phyloP scores from a whole-genome alignment of 23 tunicate genomes.

The Styela clava region DNA sequence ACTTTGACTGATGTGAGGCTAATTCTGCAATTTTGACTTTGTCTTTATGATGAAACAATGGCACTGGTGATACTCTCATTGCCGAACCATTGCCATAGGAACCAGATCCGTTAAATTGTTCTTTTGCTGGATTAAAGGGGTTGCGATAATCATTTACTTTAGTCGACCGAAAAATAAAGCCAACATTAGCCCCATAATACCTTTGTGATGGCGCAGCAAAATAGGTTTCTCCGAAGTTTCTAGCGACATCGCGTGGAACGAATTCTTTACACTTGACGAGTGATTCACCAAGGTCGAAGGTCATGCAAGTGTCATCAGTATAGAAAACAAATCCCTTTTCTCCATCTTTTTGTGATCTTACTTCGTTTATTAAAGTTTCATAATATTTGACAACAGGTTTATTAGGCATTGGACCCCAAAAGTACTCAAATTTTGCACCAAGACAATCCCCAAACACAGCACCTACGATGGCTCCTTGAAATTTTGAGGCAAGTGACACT shows the following conservation, averaged over 20 bases:
- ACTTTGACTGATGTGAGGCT: conserved; percentile 6
- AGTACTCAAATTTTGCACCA: conserved; percentile 47
- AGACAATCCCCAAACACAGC: conserved; percentile 75
- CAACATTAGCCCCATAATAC: conserved; percentile 57
- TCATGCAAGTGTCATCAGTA: conserved; percentile 85
- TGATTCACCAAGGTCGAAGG: conserved; percentile 50
- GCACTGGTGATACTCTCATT: conserved; percentile 77
- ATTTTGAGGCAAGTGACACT: neutral
- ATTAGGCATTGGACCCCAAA: conserved; percentile 39
- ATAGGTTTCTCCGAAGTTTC: conserved; percentile 52
- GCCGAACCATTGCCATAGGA: conserved; percentile 87
- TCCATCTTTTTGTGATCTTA: neutral
- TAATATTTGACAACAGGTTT: conserved; percentile 14
- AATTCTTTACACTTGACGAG: conserved; percentile 29
- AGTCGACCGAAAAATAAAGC: conserved; percentile 29
- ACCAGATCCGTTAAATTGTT: conserved; percentile 72
- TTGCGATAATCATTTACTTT: conserved; percentile 1
- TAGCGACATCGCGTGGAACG: conserved; percentile 37
- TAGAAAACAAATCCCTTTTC: conserved; percentile 31
- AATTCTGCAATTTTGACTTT: conserved; percentile 19
- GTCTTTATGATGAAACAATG: conserved; percentile 40
- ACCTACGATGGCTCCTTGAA: conserved; percentile 27
- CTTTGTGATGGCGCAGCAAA: conserved; percentile 13
- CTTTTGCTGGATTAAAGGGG: conserved; percentile 38
- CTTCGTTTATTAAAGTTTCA: conserved; percentile 16